phyloP scores from a whole-genome alignment of 2,113 vertebrate genomes.

The Callospermophilus lateralis region DNA sequence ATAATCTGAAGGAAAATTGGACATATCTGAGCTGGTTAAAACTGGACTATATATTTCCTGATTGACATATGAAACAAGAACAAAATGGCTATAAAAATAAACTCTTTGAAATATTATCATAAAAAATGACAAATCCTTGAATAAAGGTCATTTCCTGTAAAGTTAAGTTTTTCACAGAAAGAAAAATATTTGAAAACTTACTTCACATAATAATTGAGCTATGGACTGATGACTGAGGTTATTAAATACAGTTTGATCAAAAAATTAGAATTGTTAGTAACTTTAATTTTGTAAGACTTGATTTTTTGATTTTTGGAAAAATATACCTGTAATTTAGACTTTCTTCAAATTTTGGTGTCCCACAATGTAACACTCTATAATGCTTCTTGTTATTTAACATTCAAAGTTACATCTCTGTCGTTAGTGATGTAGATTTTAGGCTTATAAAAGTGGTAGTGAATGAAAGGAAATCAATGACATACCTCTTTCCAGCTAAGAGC shows the following conservation, averaged over 20 bases:
- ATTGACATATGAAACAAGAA: not conserved
- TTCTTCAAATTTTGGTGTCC: not conserved
- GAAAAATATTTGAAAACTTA: not conserved
- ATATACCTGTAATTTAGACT: not conserved
- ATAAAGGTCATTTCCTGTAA: not conserved
- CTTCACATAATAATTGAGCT: not conserved
- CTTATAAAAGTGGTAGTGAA: not conserved
- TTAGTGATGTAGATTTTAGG: not conserved
- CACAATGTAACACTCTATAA: not conserved
- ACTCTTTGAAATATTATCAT: not conserved
- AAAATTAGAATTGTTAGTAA: not conserved
- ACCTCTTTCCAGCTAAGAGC: not conserved
- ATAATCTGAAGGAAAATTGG: not conserved
- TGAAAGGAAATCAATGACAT: not conserved
- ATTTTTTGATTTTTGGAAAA: not conserved
- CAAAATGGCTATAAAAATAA: not conserved
- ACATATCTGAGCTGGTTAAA: not conserved
- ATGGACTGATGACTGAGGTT: not conserved
- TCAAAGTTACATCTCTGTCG: not conserved
- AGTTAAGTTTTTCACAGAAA: not conserved
- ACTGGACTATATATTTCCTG: not conserved
- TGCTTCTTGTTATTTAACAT: not conserved
- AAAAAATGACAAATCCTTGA: not conserved
- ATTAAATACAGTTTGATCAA: not conserved
- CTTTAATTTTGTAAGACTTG: not conserved